A percentile compares a stretch with the other conserved stretches of the same genome.
phyloP scores from a whole-genome alignment of 2,888 invertebrate species.

The Leptopilina syphax region DNA sequence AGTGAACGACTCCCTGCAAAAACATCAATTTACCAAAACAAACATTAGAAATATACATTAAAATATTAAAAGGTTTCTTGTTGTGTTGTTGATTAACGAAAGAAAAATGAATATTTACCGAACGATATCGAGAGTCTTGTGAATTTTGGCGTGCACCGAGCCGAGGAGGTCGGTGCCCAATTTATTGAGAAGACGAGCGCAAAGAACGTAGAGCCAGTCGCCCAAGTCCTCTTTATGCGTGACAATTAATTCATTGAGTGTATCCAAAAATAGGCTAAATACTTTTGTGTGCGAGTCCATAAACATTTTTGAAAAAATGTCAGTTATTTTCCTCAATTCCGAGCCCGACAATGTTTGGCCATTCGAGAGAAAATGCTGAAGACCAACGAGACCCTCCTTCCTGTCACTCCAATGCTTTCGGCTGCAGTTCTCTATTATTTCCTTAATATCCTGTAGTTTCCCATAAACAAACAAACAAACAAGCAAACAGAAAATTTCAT shows the following conservation, averaged over 20 bases:
- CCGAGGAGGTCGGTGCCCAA: slow-evolving; percentile 93
- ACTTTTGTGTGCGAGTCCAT: slow-evolving; percentile 97
- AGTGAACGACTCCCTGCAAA: slow-evolving; percentile 80
- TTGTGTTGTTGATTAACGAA: too few species aligned
- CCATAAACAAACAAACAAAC: slow-evolving; percentile 32
- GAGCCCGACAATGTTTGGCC: slow-evolving; percentile 83
- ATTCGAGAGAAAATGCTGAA: slow-evolving; percentile 86
- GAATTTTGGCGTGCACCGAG: slow-evolving; percentile 94
- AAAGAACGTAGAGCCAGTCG: slow-evolving; percentile 95
- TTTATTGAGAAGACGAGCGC: slow-evolving; percentile 92
- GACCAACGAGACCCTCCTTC: slow-evolving; percentile 92
- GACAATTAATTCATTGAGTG: slow-evolving; percentile 91
- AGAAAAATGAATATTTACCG: slow-evolving; percentile 75
- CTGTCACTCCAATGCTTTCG: slow-evolving; percentile 96
- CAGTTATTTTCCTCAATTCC: slow-evolving; percentile 91
- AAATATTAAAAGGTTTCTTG: too few species aligned
- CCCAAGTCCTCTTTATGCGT: slow-evolving; percentile 92
- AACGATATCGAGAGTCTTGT: slow-evolving; percentile 89
- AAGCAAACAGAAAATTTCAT: neutral
- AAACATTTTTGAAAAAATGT: slow-evolving; percentile 97
- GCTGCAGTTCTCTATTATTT: slow-evolving; percentile 91
- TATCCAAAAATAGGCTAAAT: slow-evolving; percentile 94
- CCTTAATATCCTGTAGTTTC: slow-evolving; percentile 84
- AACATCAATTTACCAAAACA: neutral
- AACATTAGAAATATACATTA: neutral